Conservation (phyloP, 2,888 invertebrate genomes). For the Cartodere bifasciata region DNA sequence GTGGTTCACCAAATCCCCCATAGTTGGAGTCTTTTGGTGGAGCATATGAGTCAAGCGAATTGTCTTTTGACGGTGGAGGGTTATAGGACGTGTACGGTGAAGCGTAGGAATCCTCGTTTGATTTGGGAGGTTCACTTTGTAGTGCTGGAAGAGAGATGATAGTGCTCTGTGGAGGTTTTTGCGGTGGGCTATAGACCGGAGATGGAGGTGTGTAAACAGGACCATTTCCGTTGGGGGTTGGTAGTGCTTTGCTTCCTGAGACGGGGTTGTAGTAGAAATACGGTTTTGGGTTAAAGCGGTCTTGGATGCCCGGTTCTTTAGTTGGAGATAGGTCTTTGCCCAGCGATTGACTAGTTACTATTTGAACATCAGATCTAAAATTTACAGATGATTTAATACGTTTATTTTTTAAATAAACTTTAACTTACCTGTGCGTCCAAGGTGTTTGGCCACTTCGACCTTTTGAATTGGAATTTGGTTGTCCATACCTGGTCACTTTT, state of each 20-base stretch:
- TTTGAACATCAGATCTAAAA: slow-evolving; percentile 25
- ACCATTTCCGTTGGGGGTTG: slow-evolving; percentile 6
- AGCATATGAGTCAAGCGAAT: slow-evolving; percentile 7
- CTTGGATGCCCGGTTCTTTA: slow-evolving; percentile 32
- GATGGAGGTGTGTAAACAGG: slow-evolving; percentile 7
- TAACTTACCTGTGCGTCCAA: slow-evolving; percentile 29
- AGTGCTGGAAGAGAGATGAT: slow-evolving; percentile 12
- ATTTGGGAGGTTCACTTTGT: slow-evolving; percentile 13
- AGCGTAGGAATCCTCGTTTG: slow-evolving; percentile 21
- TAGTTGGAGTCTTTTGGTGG: slow-evolving; percentile 6
- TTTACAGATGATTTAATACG: slow-evolving; percentile 9
- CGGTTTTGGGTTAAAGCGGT: slow-evolving; percentile 31
- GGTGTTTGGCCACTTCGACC: slow-evolving; percentile 24
- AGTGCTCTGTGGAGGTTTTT: slow-evolving; percentile 8
- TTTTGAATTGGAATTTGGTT: slow-evolving; percentile 9
- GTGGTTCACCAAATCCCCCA: background rate
- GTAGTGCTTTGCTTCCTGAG: slow-evolving; percentile 7
- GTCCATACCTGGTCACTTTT: slow-evolving; percentile 30
- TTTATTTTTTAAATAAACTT: slow-evolving; percentile 8
- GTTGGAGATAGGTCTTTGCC: slow-evolving; percentile 23
- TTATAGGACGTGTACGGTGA: slow-evolving; percentile 29
- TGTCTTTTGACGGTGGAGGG: slow-evolving; percentile 16
- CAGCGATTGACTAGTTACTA: slow-evolving; percentile 23
- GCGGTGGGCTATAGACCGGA: slow-evolving; percentile 9
- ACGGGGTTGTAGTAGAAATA: slow-evolving; percentile 26